Evolutionary conservation across 2,113 vertebrate species (phyloP).

Genomic region (Psittacus erithacus): DNA sequence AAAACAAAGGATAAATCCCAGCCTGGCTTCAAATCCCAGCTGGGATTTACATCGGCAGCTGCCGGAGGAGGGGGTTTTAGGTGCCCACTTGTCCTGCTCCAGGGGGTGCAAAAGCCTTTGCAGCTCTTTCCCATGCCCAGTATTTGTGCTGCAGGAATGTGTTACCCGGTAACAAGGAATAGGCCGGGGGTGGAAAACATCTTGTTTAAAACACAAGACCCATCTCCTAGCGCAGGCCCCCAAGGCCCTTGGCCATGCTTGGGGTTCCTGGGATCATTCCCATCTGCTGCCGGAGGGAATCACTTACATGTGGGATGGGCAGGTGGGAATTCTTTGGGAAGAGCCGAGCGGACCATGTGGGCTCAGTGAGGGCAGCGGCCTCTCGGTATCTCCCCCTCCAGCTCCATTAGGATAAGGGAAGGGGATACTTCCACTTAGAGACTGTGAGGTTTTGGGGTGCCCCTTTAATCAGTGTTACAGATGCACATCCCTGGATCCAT

Average conservation of each 20-base stretch:
- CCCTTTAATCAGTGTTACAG: rapidly evolving
- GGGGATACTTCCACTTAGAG: background rate
- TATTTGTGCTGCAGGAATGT: background rate
- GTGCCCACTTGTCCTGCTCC: background rate
- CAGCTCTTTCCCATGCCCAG: background rate
- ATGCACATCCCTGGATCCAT: background rate
- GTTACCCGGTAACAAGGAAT: background rate
- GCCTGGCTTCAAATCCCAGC: background rate
- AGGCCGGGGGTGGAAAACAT: background rate
- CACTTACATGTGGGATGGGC: background rate
- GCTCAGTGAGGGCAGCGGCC: background rate
- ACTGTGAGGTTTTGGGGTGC: background rate
- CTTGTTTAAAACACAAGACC: background rate
- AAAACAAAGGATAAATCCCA: background rate
- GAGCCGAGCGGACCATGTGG: background rate
- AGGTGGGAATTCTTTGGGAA: background rate
- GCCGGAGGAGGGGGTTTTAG: background rate
- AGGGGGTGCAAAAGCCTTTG: background rate
- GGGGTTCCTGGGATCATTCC: background rate
- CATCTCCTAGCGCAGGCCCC: background rate
- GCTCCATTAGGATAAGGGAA: background rate
- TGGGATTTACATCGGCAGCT: background rate
- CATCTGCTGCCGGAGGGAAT: background rate
- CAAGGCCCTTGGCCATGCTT: background rate
- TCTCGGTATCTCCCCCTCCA: background rate